Evolutionary conservation across 2,113 vertebrate species (phyloP).

Genomic region (Rynchops niger): DNA sequence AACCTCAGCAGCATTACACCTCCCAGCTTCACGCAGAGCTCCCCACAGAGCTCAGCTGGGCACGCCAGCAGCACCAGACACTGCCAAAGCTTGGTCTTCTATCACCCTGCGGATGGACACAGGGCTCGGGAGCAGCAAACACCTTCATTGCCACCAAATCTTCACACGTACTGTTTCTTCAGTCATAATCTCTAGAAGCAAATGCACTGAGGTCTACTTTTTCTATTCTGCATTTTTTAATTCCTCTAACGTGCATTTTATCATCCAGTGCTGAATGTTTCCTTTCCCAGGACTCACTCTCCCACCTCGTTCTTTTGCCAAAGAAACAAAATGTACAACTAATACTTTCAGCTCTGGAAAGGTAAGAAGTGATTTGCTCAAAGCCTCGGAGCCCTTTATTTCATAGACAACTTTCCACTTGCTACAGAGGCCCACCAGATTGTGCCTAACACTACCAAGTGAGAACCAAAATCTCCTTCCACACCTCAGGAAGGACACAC

Average conservation of each 20-base stretch:
- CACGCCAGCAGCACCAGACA: not conserved
- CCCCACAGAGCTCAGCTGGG: not conserved
- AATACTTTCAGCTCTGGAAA: not conserved
- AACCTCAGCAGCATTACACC: not conserved
- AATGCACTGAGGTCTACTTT: not conserved
- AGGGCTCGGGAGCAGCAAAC: rapidly evolving
- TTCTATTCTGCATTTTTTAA: not conserved
- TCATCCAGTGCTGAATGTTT: not conserved
- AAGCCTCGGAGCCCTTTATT: not conserved
- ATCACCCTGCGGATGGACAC: not conserved
- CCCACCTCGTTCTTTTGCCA: not conserved
- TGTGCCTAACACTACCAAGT: not conserved
- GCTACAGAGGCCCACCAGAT: not conserved
- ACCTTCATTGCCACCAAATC: not conserved
- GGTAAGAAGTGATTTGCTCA: not conserved
- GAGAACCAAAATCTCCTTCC: not conserved
- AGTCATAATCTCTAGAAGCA: not conserved
- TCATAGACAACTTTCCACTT: not conserved
- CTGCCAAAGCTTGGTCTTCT: not conserved
- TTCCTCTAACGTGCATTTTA: not conserved
- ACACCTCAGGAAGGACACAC: not conserved
- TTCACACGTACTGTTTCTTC: not conserved
- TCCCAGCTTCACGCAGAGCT: not conserved
- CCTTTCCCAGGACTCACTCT: not conserved
- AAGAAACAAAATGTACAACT: not conserved